A percentile compares a stretch with the other conserved stretches of the same genome.
These are phyloP conservation scores for Pampusana beccarii DNA, from an alignment of 2,113 vertebrate species.

Conservation along the genomic window DNA sequence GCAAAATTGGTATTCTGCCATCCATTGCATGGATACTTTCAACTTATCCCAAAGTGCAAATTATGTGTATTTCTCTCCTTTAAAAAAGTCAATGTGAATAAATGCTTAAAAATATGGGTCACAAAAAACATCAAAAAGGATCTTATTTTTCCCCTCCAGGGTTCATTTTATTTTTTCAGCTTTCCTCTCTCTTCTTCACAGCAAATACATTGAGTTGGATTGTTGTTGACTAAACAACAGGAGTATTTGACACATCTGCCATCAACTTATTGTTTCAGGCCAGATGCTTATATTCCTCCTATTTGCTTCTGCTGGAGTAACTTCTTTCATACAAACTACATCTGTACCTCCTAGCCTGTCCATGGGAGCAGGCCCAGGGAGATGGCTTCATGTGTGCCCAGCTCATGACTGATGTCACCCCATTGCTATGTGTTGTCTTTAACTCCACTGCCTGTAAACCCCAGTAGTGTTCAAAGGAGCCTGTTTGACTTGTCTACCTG, in stretches of 20 bases:
- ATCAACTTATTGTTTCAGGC: background rate
- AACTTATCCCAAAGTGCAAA: conserved; percentile 68
- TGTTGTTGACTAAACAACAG: conserved; percentile 1
- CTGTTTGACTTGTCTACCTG: background rate
- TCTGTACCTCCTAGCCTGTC: background rate
- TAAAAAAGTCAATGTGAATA: conserved; percentile 57
- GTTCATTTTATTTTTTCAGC: background rate
- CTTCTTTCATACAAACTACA: background rate
- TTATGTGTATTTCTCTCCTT: conserved; percentile 61
- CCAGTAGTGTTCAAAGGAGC: background rate
- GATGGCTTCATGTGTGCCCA: background rate
- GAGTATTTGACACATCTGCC: background rate
- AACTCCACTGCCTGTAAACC: background rate
- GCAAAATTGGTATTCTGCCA: conserved; percentile 73
- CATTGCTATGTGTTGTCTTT: fast-evolving
- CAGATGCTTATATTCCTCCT: background rate
- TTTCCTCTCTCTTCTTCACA: background rate
- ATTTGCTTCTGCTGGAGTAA: background rate
- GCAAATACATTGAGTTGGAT: background rate
- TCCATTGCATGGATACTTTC: conserved; percentile 71
- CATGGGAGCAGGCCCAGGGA: background rate
- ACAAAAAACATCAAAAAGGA: background rate
- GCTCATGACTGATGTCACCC: background rate
- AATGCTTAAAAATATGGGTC: conserved; percentile 57
- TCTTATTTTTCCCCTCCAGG: background rate